phyloP scores from a whole-genome alignment of 2,888 invertebrate genomes.

The Anoncus sp. region DNA sequence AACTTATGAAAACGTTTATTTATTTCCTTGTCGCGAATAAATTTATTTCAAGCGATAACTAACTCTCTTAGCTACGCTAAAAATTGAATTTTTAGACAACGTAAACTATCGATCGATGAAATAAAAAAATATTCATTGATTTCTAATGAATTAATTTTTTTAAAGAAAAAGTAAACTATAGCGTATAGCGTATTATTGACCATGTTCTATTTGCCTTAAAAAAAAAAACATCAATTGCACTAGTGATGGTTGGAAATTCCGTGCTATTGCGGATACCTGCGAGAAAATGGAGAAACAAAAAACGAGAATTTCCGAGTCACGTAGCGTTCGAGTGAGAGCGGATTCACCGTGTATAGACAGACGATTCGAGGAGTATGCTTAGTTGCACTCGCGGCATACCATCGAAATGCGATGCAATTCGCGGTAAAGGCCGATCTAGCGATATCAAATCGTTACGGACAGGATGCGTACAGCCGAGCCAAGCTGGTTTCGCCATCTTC shows the following conservation, averaged over 20 bases:
- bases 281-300: slow-evolving; percentile 22
- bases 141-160: too few species aligned
- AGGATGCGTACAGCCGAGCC: slow-evolving; percentile 32
- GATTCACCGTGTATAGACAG: slow-evolving; percentile 61
- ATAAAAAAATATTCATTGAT: too few species aligned
- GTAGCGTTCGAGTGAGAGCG: slow-evolving; percentile 58
- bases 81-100: too few species aligned
- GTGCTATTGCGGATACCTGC: slow-evolving; percentile 14
- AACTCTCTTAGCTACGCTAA: too few species aligned
- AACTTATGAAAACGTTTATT: too few species aligned
- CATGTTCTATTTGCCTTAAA: slow-evolving; percentile 7
- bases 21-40: too few species aligned
- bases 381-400: slow-evolving; percentile 46
- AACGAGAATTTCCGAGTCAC: slow-evolving; percentile 32
- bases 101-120: too few species aligned
- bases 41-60: too few species aligned
- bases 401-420: slow-evolving; percentile 56
- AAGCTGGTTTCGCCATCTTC: slow-evolving; percentile 51
- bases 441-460: slow-evolving; percentile 38
- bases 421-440: slow-evolving; percentile 36
- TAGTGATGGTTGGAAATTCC: slow-evolving; percentile 19
- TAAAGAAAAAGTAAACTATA: not conserved
- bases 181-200: not conserved
- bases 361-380: slow-evolving; percentile 48
- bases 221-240: slow-evolving; percentile 7